These are phyloP conservation scores for Butorides virescens DNA, from an alignment of 2,113 vertebrate genomes.

Conservation along the genomic window DNA sequence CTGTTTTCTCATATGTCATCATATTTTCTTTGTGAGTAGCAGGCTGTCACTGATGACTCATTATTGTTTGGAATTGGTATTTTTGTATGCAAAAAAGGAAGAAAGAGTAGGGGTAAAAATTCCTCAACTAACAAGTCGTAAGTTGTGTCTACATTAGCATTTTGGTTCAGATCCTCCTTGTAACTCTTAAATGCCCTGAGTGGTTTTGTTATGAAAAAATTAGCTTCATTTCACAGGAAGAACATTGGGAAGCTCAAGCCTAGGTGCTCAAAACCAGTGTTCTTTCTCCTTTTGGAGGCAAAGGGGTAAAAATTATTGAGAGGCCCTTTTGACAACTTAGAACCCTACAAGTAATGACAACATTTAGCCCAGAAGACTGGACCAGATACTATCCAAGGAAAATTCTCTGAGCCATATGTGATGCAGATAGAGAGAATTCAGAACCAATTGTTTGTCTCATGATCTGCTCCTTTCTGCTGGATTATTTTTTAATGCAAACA, in stretches of 20 bases:
- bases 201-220: neutral
- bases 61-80: neutral
- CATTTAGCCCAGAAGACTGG: neutral
- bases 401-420: neutral
- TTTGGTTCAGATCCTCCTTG: neutral
- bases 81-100: neutral
- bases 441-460: neutral
- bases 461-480: neutral
- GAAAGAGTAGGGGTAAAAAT: neutral
- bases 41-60: neutral
- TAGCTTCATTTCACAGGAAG: neutral
- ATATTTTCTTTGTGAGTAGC: neutral
- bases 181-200: neutral
- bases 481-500: neutral
- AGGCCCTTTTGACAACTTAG: neutral
- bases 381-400: neutral
- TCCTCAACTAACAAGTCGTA: neutral
- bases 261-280: neutral
- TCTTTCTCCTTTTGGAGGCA: neutral
- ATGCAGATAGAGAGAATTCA: neutral
- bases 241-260: neutral
- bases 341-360: neutral
- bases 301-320: neutral
- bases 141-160: neutral
- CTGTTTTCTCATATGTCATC: neutral